A percentile compares a stretch with the other conserved stretches of the same genome.
phyloP scores from a whole-genome alignment of 1,140 invertebrate genomes.

The Mactra quadrangularis region DNA sequence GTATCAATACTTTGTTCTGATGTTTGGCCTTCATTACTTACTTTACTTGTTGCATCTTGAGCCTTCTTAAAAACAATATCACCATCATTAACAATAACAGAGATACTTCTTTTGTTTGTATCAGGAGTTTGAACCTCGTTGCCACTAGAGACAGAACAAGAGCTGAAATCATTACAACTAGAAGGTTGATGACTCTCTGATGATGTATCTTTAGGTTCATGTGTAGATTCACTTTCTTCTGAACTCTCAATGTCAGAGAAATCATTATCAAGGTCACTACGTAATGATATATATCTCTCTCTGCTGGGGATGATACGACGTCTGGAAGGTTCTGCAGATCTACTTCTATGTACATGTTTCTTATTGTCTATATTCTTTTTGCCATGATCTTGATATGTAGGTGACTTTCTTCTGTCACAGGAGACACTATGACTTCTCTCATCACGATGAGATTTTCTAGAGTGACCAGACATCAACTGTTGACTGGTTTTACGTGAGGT shows the following conservation, averaged over 20 bases:
- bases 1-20: no score
- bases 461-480: no score
- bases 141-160: slow-evolving; percentile 23
- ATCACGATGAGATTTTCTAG: background rate
- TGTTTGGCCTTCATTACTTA: no score
- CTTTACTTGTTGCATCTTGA: no score
- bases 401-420: background rate
- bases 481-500: background rate
- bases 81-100: no score
- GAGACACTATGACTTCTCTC: background rate
- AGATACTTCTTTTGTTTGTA: background rate
- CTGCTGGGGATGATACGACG: background rate
- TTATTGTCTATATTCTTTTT: background rate
- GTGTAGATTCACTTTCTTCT: slow-evolving; percentile 37
- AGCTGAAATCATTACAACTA: slow-evolving; percentile 14
- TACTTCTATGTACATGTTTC: background rate
- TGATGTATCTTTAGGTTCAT: slow-evolving; percentile 23
- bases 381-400: background rate
- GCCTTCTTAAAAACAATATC: no score
- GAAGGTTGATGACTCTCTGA: slow-evolving; percentile 9
- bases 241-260: slow-evolving; percentile 39
- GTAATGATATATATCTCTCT: background rate
- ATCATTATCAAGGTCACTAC: background rate
- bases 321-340: background rate
- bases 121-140: slow-evolving; percentile 8